Evolutionary conservation across 2,797 vertebrate species (phyloP).

Genomic region (Peromyscus attwateri): DNA sequence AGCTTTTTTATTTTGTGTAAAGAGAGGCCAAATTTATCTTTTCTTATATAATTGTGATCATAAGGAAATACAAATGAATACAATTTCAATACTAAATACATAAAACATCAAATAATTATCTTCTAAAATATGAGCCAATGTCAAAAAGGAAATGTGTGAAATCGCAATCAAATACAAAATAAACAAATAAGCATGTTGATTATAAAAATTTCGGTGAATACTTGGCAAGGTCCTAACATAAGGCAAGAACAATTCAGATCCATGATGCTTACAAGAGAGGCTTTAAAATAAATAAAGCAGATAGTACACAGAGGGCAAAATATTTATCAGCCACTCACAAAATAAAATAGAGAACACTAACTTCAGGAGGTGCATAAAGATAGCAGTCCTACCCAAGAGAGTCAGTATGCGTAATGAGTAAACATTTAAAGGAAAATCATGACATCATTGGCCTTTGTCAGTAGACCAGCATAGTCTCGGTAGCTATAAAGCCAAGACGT

Average conservation of each 20-base stretch:
- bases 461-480: not conserved
- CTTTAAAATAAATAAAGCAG: not conserved
- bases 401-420: conserved; percentile 2
- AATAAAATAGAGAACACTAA: conserved; percentile 53
- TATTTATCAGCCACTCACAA: not conserved
- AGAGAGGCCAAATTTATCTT: conserved; percentile 3
- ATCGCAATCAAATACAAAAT: conserved; percentile 38
- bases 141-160: conserved; percentile 19
- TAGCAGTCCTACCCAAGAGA: not conserved
- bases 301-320: not conserved
- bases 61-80: conserved; percentile 9
- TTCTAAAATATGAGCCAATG: not conserved
- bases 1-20: conserved; percentile 10
- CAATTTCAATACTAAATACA: conserved; percentile 1
- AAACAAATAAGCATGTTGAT: conserved; percentile 28
- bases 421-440: not conserved
- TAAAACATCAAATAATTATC: not conserved
- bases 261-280: not conserved
- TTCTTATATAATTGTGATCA: conserved; percentile 14
- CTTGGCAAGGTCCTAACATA: not conserved
- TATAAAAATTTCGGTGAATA: not conserved
- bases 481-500: not conserved
- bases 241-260: conserved; percentile 27
- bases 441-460: not conserved
- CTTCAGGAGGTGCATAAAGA: conserved; percentile 26